A percentile compares a stretch with the other conserved stretches of the same genome.
Evolutionary conservation across 2,888 invertebrate species (phyloP).

Genomic region (Alcis repandata): DNA sequence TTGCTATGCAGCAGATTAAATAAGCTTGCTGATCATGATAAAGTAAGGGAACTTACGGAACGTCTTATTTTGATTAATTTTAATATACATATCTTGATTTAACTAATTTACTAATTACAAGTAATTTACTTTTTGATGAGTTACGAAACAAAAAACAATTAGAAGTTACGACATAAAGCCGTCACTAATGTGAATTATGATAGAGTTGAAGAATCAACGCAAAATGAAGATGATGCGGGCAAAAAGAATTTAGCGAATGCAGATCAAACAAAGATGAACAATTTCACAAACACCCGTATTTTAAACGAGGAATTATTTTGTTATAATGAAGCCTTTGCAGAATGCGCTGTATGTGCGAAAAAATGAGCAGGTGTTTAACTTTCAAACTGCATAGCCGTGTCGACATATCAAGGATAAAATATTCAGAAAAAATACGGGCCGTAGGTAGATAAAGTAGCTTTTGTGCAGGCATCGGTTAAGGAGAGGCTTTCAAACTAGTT

Average conservation of each 20-base stretch:
- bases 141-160: no score
- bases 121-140: no score
- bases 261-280: background rate
- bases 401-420: constrained; percentile 53
- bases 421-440: constrained; percentile 40
- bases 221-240: background rate
- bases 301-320: constrained; percentile 7
- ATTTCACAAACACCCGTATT: constrained; percentile 12
- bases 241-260: background rate
- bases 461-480: constrained; percentile 30
- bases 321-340: constrained; percentile 18
- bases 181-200: no score
- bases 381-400: constrained; percentile 47
- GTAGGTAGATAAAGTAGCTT: constrained; percentile 27
- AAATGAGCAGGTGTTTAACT: constrained; percentile 52
- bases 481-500: constrained; percentile 40
- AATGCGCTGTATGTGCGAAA: constrained; percentile 24
- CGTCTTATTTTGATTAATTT: no score
- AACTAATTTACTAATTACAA: no score
- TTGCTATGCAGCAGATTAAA: no score
- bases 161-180: background rate
- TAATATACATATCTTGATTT: no score
- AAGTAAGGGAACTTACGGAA: no score
- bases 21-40: no score
- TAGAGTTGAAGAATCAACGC: background rate